Evolutionary conservation across 1,140 invertebrate species (phyloP).

Genomic region (Manduca sexta): DNA sequence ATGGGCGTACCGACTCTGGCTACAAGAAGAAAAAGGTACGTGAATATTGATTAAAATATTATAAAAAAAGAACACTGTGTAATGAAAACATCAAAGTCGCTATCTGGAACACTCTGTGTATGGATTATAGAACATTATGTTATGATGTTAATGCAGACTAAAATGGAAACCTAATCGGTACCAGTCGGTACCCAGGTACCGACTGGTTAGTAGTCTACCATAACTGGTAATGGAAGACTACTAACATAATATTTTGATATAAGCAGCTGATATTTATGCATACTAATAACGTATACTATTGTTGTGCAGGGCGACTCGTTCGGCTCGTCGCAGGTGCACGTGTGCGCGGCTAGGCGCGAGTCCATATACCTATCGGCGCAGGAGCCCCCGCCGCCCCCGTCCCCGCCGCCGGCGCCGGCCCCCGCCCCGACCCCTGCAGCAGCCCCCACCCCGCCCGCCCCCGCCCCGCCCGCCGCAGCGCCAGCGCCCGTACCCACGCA

Average conservation of each 20-base stretch:
- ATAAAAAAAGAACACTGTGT: too few relatives aligned
- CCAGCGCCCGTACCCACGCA: conserved; percentile 29
- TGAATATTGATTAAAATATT: too few relatives aligned
- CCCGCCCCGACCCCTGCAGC: background rate
- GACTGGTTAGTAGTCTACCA: too few relatives aligned
- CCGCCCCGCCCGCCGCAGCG: conserved; percentile 2
- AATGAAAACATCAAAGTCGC: too few relatives aligned
- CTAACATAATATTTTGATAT: too few relatives aligned
- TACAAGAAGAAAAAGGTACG: conserved; percentile 21
- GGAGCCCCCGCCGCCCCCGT: conserved; percentile 2
- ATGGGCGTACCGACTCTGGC: conserved; percentile 52
- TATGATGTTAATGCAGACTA: too few relatives aligned
- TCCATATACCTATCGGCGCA: conserved; percentile 27
- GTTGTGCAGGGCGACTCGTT: conserved; percentile 22
- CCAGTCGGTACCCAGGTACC: too few relatives aligned
- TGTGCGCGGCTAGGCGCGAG: conserved; percentile 28
- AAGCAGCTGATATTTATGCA: too few relatives aligned
- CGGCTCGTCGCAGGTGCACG: conserved; percentile 38
- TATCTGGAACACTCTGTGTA: too few relatives aligned
- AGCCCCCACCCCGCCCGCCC: conserved; percentile 1
- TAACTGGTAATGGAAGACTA: too few relatives aligned
- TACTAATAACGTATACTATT: background rate
- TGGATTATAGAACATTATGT: too few relatives aligned
- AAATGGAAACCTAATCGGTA: too few relatives aligned
- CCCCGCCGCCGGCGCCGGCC: conserved; percentile 4